Conservation (phyloP, 1,140 invertebrate genomes). For the Diorhabda sublineata region DNA sequence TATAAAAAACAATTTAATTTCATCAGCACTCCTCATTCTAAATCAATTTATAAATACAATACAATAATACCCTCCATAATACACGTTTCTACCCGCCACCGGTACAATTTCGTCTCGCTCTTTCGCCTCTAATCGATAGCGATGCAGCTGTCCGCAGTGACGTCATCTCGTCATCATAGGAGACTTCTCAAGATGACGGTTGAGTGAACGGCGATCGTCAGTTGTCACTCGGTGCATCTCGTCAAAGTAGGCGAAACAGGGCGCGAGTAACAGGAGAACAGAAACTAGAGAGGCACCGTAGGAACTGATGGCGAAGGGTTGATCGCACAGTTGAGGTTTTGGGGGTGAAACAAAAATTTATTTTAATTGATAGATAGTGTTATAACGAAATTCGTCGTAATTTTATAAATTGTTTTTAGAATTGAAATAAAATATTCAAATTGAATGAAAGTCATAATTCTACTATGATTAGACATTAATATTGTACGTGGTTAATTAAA, state of each 20-base stretch:
- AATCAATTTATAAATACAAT: no score
- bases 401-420: not conserved
- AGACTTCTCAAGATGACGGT: conserved; percentile 29
- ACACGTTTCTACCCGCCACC: not conserved
- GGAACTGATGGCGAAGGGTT: conserved; percentile 10
- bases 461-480: no score
- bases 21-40: no score
- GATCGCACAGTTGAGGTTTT: not conserved
- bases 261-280: conserved; percentile 12
- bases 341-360: not conserved
- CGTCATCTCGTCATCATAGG: conserved; percentile 32
- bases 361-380: not conserved
- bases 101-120: not conserved
- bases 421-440: no score
- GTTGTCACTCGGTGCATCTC: conserved; percentile 26
- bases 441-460: no score
- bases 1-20: no score
- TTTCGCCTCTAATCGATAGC: conserved; percentile 35
- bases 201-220: conserved; percentile 20
- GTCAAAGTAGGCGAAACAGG: conserved; percentile 15
- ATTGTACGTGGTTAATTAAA: no score
- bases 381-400: not conserved
- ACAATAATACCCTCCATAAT: no score
- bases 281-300: not conserved
- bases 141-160: conserved; percentile 42